Evolutionary conservation across 2,113 vertebrate genomes (phyloP), one percentile per base, ranked within the genome.

Genomic region (Leucosticte australis): DNA sequence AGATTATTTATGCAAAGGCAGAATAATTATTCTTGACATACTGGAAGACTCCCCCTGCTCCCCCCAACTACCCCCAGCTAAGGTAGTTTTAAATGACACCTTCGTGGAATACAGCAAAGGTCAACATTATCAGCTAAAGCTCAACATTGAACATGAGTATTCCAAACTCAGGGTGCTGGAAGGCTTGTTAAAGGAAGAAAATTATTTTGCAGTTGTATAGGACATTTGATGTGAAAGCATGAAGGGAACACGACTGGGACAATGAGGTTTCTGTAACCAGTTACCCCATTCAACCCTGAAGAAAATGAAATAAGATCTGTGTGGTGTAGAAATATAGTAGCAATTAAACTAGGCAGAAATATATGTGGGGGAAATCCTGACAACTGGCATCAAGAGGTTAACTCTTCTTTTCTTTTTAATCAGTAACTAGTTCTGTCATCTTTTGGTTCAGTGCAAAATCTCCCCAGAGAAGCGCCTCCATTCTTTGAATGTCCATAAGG

Each of bases 1-100:
- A 97, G 94, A 98, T 98, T 98, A 97, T 98, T 97, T 98, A 97
- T 97, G 97, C 97, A 97, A 96, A 96, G 95, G 96, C 92, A 84
- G 77, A 97, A 97, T 97, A 97, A 96, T 97, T 98, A 97, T 97
- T 97, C 90, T 78, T 92, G 96, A 96, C 94, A 95, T 79, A 82
- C 82, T 35, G 84, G 94, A 88, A 89, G 59, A 46, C 44, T 49
- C 28, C 18, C 64, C 37, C 27, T 42, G 18, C 56, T 55, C 15
- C 11, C 49, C 56, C 16, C 75, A 47, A 4, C 52, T 41, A 47
- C 28, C 50, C 87, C 80, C 71, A 94, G 21, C 57, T 93, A 93
- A 95, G 95, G 93, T 94, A 95, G 76, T 94, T 98, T 97, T 84
- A 94, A 96, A 95, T 90, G 59, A 65, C 69, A 63, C 84, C 69